Conservation (phyloP, 35 echinoderm and acorn worm species). For the Amphiura filiformis region DNA sequence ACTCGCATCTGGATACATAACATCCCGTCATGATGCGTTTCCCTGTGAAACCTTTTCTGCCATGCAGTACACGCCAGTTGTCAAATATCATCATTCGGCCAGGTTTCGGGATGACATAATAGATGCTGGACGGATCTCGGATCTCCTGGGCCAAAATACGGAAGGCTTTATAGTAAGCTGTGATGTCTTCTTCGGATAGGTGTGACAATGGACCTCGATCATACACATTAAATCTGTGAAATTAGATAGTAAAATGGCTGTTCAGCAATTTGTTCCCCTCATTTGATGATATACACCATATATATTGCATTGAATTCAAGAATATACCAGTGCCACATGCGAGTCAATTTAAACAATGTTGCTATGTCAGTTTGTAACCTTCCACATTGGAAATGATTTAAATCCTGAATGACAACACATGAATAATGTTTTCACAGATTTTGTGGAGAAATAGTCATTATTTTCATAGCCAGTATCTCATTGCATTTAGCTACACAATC, state of each 20-base stretch:
- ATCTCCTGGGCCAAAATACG: slow-evolving; percentile 34
- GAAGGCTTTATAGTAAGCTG: slow-evolving; percentile 31
- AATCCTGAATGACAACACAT: too few species aligned
- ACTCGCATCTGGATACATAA: slow-evolving; percentile 26
- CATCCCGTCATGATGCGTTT: slow-evolving; percentile 13
- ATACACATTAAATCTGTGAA: slow-evolving; percentile 32
- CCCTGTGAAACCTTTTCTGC: slow-evolving; percentile 38
- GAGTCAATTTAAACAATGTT: too few species aligned
- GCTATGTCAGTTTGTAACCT: too few species aligned
- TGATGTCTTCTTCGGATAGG: slow-evolving; percentile 4
- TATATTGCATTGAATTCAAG: too few species aligned
- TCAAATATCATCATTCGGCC: slow-evolving; percentile 47
- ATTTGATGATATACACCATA: too few species aligned
- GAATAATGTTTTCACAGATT: too few species aligned
- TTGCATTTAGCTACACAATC: too few species aligned
- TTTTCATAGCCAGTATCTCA: too few species aligned
- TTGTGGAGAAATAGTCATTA: too few species aligned
- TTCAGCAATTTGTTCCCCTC: too few species aligned
- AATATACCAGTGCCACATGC: too few species aligned
- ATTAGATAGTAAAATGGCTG: not conserved
- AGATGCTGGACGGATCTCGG: slow-evolving; percentile 4
- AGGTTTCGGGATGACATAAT: slow-evolving; percentile 18
- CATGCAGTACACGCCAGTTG: slow-evolving; percentile 63
- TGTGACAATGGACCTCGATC: slow-evolving; percentile 35
- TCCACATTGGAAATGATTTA: too few species aligned